Conservation (phyloP, 2,888 invertebrate genomes). For the Nezara viridula region DNA sequence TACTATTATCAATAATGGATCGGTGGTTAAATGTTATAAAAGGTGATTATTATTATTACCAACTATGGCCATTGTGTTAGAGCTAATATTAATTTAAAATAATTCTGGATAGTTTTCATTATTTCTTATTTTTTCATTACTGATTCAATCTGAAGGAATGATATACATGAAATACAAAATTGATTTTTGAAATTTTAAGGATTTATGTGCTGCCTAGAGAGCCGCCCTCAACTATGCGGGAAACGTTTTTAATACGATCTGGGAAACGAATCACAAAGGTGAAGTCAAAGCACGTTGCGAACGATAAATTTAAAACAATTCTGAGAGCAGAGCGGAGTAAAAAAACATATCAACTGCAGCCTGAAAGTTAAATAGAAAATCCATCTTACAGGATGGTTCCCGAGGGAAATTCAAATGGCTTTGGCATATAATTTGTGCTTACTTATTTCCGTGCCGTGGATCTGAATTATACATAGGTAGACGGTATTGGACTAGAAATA, state of each 20-base stretch:
- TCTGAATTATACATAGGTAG: not conserved
- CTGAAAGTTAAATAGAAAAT: slow-evolving; percentile 22
- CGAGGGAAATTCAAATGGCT: slow-evolving; percentile 4
- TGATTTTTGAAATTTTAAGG: too few relatives aligned
- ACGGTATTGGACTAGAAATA: not conserved
- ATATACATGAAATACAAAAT: too few relatives aligned
- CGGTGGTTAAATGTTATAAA: too few relatives aligned
- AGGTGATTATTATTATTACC: too few relatives aligned
- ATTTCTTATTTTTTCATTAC: too few relatives aligned
- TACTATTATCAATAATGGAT: too few relatives aligned
- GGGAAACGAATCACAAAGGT: not conserved
- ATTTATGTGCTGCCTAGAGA: too few relatives aligned
- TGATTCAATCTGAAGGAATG: too few relatives aligned
- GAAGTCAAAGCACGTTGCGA: not conserved
- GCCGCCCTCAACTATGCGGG: not conserved
- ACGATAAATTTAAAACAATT: slow-evolving; percentile 20
- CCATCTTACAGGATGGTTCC: slow-evolving; percentile 6
- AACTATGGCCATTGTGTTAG: too few relatives aligned
- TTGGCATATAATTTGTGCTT: not conserved
- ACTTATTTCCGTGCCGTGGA: not conserved
- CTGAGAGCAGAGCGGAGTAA: not conserved
- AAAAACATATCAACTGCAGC: not conserved
- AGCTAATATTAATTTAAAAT: too few relatives aligned
- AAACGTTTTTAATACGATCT: not conserved
- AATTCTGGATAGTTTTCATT: too few relatives aligned